Evolutionary conservation across 92 coral and sea anemone species (phyloP).

Genomic region (Phenganax subtilis): DNA sequence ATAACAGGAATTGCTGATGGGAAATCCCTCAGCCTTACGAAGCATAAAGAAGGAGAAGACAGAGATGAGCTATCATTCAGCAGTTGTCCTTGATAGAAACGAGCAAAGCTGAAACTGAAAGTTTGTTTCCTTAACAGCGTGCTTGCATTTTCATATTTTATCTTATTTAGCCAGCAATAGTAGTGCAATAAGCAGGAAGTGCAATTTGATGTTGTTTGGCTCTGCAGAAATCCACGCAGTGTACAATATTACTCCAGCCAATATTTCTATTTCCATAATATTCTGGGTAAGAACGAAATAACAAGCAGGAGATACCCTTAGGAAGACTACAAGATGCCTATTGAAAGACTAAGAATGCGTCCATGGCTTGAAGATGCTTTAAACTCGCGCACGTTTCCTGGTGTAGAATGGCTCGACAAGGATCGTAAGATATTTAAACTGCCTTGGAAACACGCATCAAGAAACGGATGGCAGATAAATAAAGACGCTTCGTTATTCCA

Average conservation of each 20-base stretch:
- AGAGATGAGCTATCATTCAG: not conserved
- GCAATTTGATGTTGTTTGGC: not conserved
- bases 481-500: constrained; percentile 67
- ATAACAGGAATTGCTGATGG: not conserved
- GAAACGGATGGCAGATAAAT: constrained; percentile 72
- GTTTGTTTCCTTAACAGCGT: not conserved
- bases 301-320: not conserved
- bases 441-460: constrained; percentile 80
- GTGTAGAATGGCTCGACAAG: constrained; percentile 65
- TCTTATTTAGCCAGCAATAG: not conserved
- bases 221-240: not conserved
- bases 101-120: constrained; percentile 28
- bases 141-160: constrained; percentile 10
- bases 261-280: no score
- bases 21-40: constrained; percentile 12
- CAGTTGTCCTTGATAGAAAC: not conserved
- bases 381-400: constrained; percentile 54
- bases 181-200: not conserved
- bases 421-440: constrained; percentile 57
- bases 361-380: constrained; percentile 65
- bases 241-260: no score
- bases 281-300: no score
- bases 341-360: constrained; percentile 67
- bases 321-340: constrained; percentile 59
- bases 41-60: not conserved